A percentile compares a stretch with the other conserved stretches of the same genome.
These are phyloP conservation scores for Hydra vulgaris DNA, from an alignment of 30 jellyfish, hydroid and myxozoan genomes.

Conservation along the genomic window DNA sequence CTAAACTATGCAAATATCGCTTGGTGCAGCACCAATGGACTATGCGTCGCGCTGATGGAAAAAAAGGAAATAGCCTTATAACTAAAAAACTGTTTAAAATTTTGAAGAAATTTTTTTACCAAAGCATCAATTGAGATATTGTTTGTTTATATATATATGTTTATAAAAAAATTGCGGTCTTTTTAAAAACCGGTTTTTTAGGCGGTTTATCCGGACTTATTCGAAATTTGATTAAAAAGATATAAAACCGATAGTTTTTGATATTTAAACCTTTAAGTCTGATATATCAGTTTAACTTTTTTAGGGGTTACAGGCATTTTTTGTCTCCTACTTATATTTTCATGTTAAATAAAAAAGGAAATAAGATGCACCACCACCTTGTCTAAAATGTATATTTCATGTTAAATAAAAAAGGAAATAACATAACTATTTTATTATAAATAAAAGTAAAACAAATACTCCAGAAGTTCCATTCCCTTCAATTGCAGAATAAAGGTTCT, in stretches of 20 bases:
- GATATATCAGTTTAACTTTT: not conserved
- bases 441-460: not conserved
- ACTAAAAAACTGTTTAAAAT: not conserved
- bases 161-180: not conserved
- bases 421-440: not conserved
- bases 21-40: too few species aligned
- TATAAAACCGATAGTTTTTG: not conserved
- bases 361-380: too few species aligned
- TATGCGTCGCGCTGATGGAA: not conserved
- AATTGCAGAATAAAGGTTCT: not conserved
- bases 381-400: too few species aligned
- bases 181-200: not conserved
- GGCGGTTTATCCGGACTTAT: not conserved
- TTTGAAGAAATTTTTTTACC: not conserved
- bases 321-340: not conserved
- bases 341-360: not conserved
- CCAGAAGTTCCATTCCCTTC: not conserved
- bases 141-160: not conserved
- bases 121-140: not conserved
- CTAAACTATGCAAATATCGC: too few species aligned
- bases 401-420: not conserved
- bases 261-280: not conserved
- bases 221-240: not conserved
- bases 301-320: not conserved
- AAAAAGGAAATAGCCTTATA: not conserved